Evolutionary conservation across 2,888 invertebrate species (phyloP).

Genomic region (Chesias legatella): DNA sequence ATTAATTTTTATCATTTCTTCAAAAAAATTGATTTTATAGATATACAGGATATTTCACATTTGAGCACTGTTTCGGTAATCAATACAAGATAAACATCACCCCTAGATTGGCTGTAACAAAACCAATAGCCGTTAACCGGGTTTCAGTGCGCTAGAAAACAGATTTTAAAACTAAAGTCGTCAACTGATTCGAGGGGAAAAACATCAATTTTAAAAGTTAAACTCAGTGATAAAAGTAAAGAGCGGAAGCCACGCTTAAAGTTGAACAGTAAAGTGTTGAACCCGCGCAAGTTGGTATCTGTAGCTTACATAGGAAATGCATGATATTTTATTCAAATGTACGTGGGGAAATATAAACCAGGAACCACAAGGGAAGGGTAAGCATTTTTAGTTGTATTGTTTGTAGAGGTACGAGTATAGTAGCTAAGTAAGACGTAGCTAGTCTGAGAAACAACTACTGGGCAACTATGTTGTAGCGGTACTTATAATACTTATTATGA

Average conservation of each 20-base stretch:
- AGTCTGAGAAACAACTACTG: too few relatives aligned
- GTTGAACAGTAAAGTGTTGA: conserved; percentile 39
- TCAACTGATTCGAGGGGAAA: conserved; percentile 47
- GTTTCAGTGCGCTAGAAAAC: conserved; percentile 46
- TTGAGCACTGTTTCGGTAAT: conserved; percentile 4
- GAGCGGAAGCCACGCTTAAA: conserved; percentile 38
- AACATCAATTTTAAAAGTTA: conserved; percentile 58
- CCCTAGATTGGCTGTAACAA: conserved; percentile 22
- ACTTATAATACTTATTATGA: too few relatives aligned
- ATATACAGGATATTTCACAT: neutral
- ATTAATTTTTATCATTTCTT: too few relatives aligned
- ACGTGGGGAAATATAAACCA: neutral
- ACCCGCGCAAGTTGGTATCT: conserved; percentile 22
- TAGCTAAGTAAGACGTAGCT: too few relatives aligned
- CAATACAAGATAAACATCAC: conserved; percentile 12
- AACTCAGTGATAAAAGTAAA: conserved; percentile 43
- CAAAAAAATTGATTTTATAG: too few relatives aligned
- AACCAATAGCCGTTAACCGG: conserved; percentile 36
- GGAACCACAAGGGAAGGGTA: too few relatives aligned
- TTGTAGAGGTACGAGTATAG: too few relatives aligned
- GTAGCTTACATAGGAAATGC: conserved; percentile 9
- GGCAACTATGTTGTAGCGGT: too few relatives aligned
- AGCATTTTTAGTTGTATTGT: too few relatives aligned
- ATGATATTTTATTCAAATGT: conserved; percentile 12
- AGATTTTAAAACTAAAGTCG: conserved; percentile 52